A percentile compares a stretch with the other conserved stretches of the same genome.
Evolutionary conservation across 1,140 invertebrate species (phyloP).

Genomic region (Drosophila obscura): DNA sequence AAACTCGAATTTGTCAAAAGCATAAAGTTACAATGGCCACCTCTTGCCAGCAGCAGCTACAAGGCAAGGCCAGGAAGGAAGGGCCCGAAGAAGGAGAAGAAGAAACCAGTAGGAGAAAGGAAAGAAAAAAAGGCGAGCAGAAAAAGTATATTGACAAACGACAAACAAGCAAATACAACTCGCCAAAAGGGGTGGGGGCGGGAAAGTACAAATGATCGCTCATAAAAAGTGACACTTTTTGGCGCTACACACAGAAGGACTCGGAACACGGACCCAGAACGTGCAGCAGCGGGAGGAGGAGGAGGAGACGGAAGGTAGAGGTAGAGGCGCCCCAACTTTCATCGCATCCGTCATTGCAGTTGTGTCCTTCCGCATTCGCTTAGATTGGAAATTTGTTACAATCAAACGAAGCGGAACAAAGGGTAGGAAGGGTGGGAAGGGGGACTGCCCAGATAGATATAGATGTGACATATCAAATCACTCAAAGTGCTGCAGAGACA

Average conservation of each 20-base stretch:
- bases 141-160: slow-evolving; percentile 58
- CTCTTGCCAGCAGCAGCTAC: slow-evolving; percentile 5
- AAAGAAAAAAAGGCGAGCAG: slow-evolving; percentile 13
- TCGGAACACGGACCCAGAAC: not conserved
- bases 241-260: slow-evolving; percentile 22
- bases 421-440: not conserved
- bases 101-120: not conserved
- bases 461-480: slow-evolving; percentile 74
- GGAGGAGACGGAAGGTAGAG: slow-evolving; percentile 1
- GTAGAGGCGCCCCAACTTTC: slow-evolving; percentile 42
- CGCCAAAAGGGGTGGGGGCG: slow-evolving; percentile 27
- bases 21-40: slow-evolving; percentile 61
- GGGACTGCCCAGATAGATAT: slow-evolving; percentile 18
- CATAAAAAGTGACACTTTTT: slow-evolving; percentile 80
- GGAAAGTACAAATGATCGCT: slow-evolving; percentile 74
- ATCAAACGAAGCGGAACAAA: slow-evolving; percentile 55
- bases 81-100: not conserved
- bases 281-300: not conserved
- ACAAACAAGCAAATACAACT: slow-evolving; percentile 63
- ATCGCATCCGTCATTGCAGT: slow-evolving; percentile 70
- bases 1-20: slow-evolving; percentile 78
- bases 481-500: slow-evolving; percentile 75
- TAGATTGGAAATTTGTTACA: slow-evolving; percentile 78
- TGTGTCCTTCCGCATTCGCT: slow-evolving; percentile 45
- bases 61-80: slow-evolving; percentile 21